phyloP scores from a whole-genome alignment of 2,113 vertebrate species.

The Neopipo cinnamomea region DNA sequence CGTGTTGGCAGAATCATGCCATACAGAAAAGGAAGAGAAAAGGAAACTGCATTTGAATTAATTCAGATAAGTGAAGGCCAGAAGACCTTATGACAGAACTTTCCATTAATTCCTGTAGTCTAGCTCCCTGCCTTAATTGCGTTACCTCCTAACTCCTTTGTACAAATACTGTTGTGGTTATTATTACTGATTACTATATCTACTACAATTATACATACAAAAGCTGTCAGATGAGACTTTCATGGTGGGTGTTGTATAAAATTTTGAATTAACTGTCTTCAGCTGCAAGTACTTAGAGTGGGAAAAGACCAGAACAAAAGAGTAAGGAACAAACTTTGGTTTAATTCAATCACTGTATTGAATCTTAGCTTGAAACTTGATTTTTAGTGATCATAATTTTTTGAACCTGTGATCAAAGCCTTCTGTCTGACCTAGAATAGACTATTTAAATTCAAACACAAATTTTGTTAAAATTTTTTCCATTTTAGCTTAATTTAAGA shows the following conservation, averaged over 20 bases:
- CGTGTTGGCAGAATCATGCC: neutral
- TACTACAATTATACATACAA: neutral
- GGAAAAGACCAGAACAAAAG: neutral
- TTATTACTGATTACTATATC: neutral
- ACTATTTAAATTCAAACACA: neutral
- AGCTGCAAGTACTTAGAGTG: neutral
- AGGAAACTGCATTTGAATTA: slow-evolving; percentile 15
- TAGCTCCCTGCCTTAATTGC: neutral
- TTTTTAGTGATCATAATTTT: neutral
- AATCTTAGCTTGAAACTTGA: neutral
- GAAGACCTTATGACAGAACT: slow-evolving; percentile 17
- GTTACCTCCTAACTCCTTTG: neutral
- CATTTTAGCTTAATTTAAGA: neutral
- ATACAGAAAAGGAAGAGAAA: slow-evolving; percentile 50
- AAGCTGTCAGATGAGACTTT: neutral
- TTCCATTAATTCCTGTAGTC: neutral
- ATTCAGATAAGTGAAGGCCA: slow-evolving; percentile 35
- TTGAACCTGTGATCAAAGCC: neutral
- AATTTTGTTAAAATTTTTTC: neutral
- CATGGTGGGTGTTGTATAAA: neutral
- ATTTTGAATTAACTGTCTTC: neutral
- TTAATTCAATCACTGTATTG: neutral
- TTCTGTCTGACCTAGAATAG: neutral
- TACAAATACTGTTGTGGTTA: neutral
- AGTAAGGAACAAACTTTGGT: neutral